phyloP scores from a whole-genome alignment of 2,888 invertebrate species.

The Aphrophora alni region DNA sequence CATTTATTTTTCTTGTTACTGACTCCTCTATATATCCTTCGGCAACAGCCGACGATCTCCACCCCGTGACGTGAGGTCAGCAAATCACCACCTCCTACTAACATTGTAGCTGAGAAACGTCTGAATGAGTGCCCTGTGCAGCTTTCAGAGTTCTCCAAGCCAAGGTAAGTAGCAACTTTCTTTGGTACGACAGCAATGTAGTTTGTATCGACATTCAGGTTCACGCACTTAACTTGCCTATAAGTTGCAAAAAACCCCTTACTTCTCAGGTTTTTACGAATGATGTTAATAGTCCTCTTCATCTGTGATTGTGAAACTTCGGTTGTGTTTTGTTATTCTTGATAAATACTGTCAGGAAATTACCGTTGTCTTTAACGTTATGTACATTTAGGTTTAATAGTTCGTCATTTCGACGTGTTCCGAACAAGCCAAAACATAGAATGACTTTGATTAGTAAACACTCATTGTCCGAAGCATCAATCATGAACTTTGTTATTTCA shows the following conservation, averaged over 20 bases:
- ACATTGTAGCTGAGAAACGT: constrained; percentile 24
- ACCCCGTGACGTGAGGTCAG: constrained; percentile 18
- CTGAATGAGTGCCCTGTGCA: too few species aligned
- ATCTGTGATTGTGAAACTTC: constrained; percentile 20
- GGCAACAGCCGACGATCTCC: too few species aligned
- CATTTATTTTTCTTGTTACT: neutral
- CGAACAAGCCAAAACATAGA: constrained; percentile 27
- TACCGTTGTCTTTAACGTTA: constrained; percentile 28
- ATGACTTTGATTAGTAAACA: constrained; percentile 17
- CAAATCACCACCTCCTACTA: constrained; percentile 26
- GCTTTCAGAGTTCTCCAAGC: too few species aligned
- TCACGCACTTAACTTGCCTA: constrained; percentile 12
- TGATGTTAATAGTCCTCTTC: constrained; percentile 1
- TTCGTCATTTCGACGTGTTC: constrained; percentile 24
- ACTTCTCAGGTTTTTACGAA: constrained; percentile 7
- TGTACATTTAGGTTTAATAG: constrained; percentile 15
- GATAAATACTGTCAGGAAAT: too few species aligned
- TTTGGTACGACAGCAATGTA: constrained; percentile 17
- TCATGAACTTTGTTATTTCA: too few species aligned
- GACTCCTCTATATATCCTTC: too few species aligned
- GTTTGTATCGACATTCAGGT: constrained; percentile 26
- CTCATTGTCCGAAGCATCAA: neutral
- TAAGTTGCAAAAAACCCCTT: constrained; percentile 22
- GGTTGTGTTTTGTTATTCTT: constrained; percentile 20
- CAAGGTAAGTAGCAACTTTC: constrained; percentile 18